phyloP scores from a whole-genome alignment of 2,797 vertebrate genomes.

The Synanceia verrucosa region DNA sequence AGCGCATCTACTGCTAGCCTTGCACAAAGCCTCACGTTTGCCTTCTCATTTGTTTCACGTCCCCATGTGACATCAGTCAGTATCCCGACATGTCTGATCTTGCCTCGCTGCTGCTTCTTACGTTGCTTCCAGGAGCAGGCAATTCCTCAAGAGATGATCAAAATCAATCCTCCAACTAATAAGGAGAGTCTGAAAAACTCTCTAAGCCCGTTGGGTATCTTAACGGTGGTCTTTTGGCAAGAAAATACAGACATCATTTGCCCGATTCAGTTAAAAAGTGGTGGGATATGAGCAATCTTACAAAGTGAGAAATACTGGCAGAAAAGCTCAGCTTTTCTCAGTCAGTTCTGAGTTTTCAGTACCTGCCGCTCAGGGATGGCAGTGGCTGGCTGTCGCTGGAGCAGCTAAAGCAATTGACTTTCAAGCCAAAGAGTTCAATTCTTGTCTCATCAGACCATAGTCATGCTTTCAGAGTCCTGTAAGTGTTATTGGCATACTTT shows the following conservation, averaged over 20 bases:
- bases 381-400: slow-evolving; percentile 41
- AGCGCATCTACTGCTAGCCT: slow-evolving; percentile 24
- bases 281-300: not conserved
- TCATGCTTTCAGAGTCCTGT: slow-evolving; percentile 54
- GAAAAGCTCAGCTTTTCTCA: slow-evolving; percentile 23
- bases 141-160: slow-evolving; percentile 37
- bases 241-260: slow-evolving; percentile 24
- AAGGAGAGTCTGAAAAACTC: slow-evolving; percentile 26
- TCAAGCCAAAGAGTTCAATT: slow-evolving; percentile 44
- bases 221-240: not conserved
- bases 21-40: slow-evolving; percentile 34
- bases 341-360: slow-evolving; percentile 12
- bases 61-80: slow-evolving; percentile 36
- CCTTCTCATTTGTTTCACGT: slow-evolving; percentile 52
- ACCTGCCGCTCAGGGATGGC: slow-evolving; percentile 32
- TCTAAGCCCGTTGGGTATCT: slow-evolving; percentile 1
- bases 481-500: slow-evolving; percentile 49
- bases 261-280: not conserved
- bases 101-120: slow-evolving; percentile 8
- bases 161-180: slow-evolving; percentile 44
- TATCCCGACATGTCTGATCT: slow-evolving; percentile 27
- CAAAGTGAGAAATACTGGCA: slow-evolving; percentile 4
- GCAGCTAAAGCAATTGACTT: slow-evolving; percentile 27
- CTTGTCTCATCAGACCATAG: slow-evolving; percentile 52
- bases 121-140: slow-evolving; percentile 23